These are phyloP conservation scores for Sminthurinus aureus DNA, from an alignment of 2,888 invertebrate species.

Conservation along the genomic window DNA sequence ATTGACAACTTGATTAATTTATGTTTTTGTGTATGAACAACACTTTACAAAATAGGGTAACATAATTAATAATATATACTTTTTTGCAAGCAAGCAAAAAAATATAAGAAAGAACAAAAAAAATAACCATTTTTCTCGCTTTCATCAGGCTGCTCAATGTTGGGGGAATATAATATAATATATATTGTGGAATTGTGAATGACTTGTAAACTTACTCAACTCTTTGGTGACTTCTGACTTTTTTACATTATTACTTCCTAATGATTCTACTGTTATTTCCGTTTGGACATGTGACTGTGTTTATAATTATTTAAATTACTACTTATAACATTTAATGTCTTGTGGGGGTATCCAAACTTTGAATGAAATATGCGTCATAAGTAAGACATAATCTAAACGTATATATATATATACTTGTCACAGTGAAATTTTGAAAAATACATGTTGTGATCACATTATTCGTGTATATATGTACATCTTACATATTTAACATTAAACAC, in stretches of 20 bases:
- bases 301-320: background rate
- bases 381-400: background rate
- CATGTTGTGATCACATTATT: too few species aligned
- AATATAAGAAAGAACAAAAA: background rate
- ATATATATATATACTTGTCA: background rate
- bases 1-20: conserved; percentile 23
- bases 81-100: conserved; percentile 13
- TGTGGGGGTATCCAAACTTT: background rate
- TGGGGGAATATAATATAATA: too few species aligned
- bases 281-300: conserved; percentile 17
- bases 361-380: background rate
- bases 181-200: conserved; percentile 23
- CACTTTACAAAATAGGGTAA: background rate
- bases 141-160: conserved; percentile 25
- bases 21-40: too few species aligned
- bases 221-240: conserved; percentile 18
- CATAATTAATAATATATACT: background rate
- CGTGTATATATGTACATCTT: background rate
- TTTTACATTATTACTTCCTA: conserved; percentile 6
- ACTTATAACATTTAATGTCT: too few species aligned
- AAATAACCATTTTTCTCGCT: conserved; percentile 22
- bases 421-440: too few species aligned
- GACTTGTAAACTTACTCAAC: conserved; percentile 17
- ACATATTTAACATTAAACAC: too few species aligned
- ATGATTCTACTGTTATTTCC: background rate